These are phyloP conservation scores for Drosophila repletoides DNA, from an alignment of 1,140 invertebrate species.

Conservation along the genomic window DNA sequence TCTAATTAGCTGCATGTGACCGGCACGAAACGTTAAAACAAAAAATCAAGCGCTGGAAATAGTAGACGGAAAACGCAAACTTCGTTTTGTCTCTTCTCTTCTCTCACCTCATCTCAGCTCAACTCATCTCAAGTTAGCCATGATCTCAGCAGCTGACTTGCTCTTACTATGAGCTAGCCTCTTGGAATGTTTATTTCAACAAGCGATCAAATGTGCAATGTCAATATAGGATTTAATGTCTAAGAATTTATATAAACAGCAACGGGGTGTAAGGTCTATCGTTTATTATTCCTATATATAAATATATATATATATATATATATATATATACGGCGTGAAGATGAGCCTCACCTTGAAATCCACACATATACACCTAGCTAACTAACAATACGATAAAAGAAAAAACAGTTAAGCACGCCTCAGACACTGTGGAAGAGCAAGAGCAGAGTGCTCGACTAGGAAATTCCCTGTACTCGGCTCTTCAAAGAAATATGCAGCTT, in stretches of 20 bases:
- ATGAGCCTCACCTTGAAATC: constrained; percentile 42
- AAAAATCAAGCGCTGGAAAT: background rate
- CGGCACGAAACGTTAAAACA: constrained; percentile 19
- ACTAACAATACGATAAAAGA: constrained; percentile 25
- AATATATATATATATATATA: too few species aligned
- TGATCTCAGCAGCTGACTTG: constrained; percentile 12
- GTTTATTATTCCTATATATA: constrained; percentile 23
- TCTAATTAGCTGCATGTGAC: constrained; percentile 40
- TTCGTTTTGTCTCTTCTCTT: constrained; percentile 13
- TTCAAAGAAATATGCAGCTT: too few species aligned
- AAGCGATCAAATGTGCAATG: background rate
- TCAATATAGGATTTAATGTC: background rate
- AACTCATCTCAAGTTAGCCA: too few species aligned
- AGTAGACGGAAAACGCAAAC: constrained; percentile 10
- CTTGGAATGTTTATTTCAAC: background rate
- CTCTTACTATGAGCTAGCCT: background rate
- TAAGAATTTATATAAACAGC: constrained; percentile 10
- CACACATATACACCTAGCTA: constrained; percentile 6
- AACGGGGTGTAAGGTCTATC: constrained; percentile 3
- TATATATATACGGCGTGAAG: too few species aligned
- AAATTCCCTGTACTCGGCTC: too few species aligned
- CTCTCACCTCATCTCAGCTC: too few species aligned
- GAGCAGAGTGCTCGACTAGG: too few species aligned
- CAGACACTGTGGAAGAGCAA: constrained; percentile 27
- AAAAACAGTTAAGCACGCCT: constrained; percentile 32